Conservation (phyloP, 1,140 invertebrate species). For the Onthophagus taurus region DNA sequence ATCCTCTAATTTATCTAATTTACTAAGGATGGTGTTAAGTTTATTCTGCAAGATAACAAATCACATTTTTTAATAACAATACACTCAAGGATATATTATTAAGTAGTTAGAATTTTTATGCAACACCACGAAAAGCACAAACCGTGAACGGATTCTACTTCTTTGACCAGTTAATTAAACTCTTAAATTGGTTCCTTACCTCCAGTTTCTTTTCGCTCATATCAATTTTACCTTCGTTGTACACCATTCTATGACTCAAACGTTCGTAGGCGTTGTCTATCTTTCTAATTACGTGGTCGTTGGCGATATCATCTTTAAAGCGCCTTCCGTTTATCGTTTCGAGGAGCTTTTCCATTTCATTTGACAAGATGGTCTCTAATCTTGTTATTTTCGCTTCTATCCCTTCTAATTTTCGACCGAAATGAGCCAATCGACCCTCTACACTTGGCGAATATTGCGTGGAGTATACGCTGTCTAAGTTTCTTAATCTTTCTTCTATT, state of each 20-base stretch:
- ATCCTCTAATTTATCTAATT: slow-evolving; percentile 30
- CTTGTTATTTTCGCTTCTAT: slow-evolving; percentile 45
- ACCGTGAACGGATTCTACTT: too few species aligned
- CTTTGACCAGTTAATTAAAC: too few species aligned
- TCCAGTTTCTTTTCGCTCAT: slow-evolving; percentile 32
- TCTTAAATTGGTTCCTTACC: too few species aligned
- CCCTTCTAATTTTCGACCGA: slow-evolving; percentile 41
- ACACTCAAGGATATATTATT: too few species aligned
- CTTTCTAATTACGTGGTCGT: slow-evolving; percentile 35
- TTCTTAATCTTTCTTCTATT: slow-evolving; percentile 47
- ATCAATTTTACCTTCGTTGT: slow-evolving; percentile 37
- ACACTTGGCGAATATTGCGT: slow-evolving; percentile 35
- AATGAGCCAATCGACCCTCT: slow-evolving; percentile 40
- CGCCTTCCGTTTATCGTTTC: slow-evolving; percentile 36
- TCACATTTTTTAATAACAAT: too few species aligned
- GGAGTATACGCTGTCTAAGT: slow-evolving; percentile 42
- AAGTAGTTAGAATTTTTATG: too few species aligned
- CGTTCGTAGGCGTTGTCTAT: slow-evolving; percentile 38
- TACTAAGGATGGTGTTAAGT: slow-evolving; percentile 21
- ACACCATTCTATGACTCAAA: slow-evolving; percentile 34
- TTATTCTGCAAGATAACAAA: slow-evolving; percentile 31
- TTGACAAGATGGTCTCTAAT: slow-evolving; percentile 34
- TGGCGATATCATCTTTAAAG: slow-evolving; percentile 38
- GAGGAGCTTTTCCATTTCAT: slow-evolving; percentile 36
- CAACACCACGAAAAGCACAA: too few species aligned